Conservation (phyloP, 2,113 vertebrate genomes). For the Bufo gargarizans region DNA sequence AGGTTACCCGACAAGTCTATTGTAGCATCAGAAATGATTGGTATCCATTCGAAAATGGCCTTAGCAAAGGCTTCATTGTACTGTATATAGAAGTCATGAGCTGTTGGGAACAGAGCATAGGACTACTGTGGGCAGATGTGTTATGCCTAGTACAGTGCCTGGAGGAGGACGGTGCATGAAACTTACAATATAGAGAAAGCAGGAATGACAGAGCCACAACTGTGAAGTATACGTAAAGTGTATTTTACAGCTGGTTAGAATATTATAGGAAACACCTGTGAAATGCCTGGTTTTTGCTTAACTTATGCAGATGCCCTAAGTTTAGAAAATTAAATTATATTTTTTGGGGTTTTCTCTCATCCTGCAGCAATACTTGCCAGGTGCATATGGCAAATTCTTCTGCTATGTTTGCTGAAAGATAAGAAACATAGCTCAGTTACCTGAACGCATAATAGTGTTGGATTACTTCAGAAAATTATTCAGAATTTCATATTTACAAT, state of each 20-base stretch:
- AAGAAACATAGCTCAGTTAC: conserved; percentile 7
- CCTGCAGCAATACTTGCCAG: conserved; percentile 1
- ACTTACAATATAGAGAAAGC: too few relatives aligned
- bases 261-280: not conserved
- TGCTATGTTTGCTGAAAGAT: conserved; percentile 32
- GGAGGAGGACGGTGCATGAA: too few relatives aligned
- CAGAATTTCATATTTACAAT: conserved; percentile 31
- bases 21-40: too few relatives aligned
- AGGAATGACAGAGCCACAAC: too few relatives aligned
- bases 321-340: not conserved
- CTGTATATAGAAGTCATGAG: too few relatives aligned
- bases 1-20: too few relatives aligned
- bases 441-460: conserved; percentile 30
- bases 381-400: conserved; percentile 19
- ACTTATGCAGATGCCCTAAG: not conserved
- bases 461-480: conserved; percentile 31
- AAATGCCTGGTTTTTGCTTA: not conserved
- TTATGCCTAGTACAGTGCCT: too few relatives aligned
- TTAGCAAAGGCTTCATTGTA: too few relatives aligned
- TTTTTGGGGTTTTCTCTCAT: not conserved
- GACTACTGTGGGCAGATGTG: too few relatives aligned
- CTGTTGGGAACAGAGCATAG: too few relatives aligned
- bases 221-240: too few relatives aligned
- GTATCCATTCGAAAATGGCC: too few relatives aligned
- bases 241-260: not conserved